A percentile compares a stretch with the other conserved stretches of the same genome.
These are phyloP conservation scores for Drosophila meridiana DNA, from an alignment of 2,888 invertebrate species.

Conservation along the genomic window DNA sequence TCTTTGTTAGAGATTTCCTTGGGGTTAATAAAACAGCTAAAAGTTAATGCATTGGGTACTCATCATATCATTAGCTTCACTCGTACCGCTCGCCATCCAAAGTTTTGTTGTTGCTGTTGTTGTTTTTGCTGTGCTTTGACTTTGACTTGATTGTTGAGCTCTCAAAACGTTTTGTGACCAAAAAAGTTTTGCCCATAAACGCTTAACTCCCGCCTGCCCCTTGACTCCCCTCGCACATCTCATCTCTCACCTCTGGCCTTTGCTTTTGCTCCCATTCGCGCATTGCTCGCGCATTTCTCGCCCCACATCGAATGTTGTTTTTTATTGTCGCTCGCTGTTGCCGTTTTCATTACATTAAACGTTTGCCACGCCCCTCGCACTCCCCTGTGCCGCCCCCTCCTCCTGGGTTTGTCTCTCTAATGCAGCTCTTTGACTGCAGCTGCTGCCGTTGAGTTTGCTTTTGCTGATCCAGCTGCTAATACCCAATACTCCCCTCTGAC, in stretches of 20 bases:
- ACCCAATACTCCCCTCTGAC: neutral
- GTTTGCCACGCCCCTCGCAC: constrained; percentile 48
- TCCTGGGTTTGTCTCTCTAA: constrained; percentile 39
- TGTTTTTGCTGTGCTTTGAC: constrained; percentile 19
- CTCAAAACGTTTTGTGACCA: constrained; percentile 46
- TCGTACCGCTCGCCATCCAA: neutral
- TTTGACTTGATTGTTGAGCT: constrained; percentile 53
- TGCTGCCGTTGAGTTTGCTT: constrained; percentile 60
- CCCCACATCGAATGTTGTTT: constrained; percentile 64
- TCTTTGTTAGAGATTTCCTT: neutral
- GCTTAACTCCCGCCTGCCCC: constrained; percentile 3
- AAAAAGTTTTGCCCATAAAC: constrained; percentile 53
- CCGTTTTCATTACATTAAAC: constrained; percentile 79
- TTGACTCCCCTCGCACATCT: neutral
- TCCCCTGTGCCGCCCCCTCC: constrained; percentile 7
- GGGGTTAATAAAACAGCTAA: constrained; percentile 1
- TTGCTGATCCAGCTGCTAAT: constrained; percentile 41
- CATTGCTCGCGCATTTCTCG: constrained; percentile 5
- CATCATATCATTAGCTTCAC: constrained; percentile 12
- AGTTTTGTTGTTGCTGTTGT: constrained; percentile 16
- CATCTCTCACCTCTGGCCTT: neutral
- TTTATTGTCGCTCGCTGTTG: constrained; percentile 66
- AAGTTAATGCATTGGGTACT: constrained; percentile 14
- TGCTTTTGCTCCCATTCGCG: constrained; percentile 28
- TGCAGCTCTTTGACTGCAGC: constrained; percentile 57